A percentile compares a stretch with the other conserved stretches of the same genome.
Evolutionary conservation across 2,113 vertebrate species (phyloP).

Genomic region (Plestiodon gilberti): DNA sequence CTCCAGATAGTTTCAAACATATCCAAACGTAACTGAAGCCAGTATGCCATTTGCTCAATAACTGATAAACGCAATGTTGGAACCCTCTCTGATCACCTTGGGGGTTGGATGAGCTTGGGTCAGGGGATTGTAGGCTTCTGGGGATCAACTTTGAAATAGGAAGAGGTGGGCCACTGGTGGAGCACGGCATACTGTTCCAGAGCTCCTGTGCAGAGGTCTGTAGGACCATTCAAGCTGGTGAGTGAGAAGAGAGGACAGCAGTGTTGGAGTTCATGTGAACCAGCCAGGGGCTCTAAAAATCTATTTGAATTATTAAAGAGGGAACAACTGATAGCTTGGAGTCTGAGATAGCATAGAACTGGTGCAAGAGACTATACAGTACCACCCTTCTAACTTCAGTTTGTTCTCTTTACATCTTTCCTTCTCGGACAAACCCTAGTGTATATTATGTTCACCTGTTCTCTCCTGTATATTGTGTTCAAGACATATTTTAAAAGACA

Average conservation of each 20-base stretch:
- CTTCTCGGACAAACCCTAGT: no score
- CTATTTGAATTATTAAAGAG: not conserved
- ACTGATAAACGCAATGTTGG: no score
- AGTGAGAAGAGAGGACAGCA: not conserved
- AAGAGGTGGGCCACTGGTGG: not conserved
- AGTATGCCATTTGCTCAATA: no score
- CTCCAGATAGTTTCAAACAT: no score
- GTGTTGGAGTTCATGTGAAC: not conserved
- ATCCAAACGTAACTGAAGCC: no score
- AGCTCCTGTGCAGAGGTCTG: not conserved
- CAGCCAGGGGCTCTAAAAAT: not conserved
- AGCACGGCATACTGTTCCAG: not conserved
- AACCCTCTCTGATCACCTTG: not conserved
- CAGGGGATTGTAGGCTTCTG: not conserved
- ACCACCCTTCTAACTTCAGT: not conserved
- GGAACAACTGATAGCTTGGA: not conserved
- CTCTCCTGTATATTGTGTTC: not conserved
- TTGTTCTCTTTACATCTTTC: not conserved
- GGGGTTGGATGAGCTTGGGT: not conserved
- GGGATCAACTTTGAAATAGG: not conserved
- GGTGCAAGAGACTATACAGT: no score
- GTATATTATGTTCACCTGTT: no score
- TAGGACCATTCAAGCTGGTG: not conserved
- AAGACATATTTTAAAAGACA: not conserved
- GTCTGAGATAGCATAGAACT: not conserved